A percentile compares a stretch with the other conserved stretches of the same genome.
Evolutionary conservation across 2,888 invertebrate genomes (phyloP).

Genomic region (Apoderus coryli): DNA sequence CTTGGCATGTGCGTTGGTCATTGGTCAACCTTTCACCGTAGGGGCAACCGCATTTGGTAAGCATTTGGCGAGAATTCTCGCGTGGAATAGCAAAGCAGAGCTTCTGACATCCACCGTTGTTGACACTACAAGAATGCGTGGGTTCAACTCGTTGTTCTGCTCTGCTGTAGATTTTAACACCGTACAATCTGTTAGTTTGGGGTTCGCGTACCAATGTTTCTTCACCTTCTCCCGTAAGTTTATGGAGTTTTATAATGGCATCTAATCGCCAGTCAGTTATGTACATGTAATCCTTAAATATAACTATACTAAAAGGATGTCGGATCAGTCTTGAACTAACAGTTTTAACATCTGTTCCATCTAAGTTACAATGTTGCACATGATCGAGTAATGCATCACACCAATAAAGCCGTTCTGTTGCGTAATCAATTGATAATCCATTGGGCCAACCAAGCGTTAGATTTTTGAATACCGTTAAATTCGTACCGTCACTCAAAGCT

Average conservation of each 20-base stretch:
- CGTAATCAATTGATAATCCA: slow-evolving; percentile 86
- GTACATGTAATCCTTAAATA: slow-evolving; percentile 83
- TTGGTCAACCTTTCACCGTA: slow-evolving; percentile 72
- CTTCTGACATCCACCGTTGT: slow-evolving; percentile 87
- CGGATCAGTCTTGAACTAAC: slow-evolving; percentile 73
- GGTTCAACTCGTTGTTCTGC: slow-evolving; percentile 53
- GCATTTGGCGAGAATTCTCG: slow-evolving; percentile 37
- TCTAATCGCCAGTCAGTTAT: slow-evolving; percentile 96
- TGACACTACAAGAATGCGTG: slow-evolving; percentile 67
- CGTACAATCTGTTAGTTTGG: slow-evolving; percentile 79
- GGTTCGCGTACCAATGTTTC: slow-evolving; percentile 77
- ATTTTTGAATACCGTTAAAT: slow-evolving; percentile 74
- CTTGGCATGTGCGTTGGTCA: slow-evolving; percentile 55
- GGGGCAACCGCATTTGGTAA: slow-evolving; percentile 76
- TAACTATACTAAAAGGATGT: slow-evolving; percentile 86
- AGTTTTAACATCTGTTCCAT: slow-evolving; percentile 82
- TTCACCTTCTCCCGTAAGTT: slow-evolving; percentile 76
- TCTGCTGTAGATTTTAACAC: slow-evolving; percentile 73
- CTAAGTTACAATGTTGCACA: slow-evolving; percentile 83
- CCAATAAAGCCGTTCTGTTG: slow-evolving; percentile 84
- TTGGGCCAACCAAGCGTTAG: slow-evolving; percentile 95
- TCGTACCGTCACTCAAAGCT: slow-evolving; percentile 80
- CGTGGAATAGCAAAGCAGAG: slow-evolving; percentile 84
- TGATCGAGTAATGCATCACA: slow-evolving; percentile 93
- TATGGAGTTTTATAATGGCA: slow-evolving; percentile 82